Base-by-base conservation (phyloP, 2,797 vertebrate species). In the Sylvia borin region DNA sequence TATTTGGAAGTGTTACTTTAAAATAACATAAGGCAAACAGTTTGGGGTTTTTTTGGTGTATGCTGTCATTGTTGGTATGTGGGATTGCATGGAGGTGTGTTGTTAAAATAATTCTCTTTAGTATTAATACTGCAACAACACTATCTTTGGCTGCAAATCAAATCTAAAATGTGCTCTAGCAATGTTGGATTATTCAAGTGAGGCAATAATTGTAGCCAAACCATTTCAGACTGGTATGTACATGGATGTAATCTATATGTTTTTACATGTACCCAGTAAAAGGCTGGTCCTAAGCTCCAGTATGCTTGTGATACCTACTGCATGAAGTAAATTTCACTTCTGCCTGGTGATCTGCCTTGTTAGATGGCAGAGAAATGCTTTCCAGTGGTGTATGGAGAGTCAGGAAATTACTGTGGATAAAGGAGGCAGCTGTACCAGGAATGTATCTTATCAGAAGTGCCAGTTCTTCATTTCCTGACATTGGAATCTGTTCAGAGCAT, bases 101-200 rank as follows among this genome's bases (percentile, higher is more conserved):
- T 94, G 64, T 92, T 94, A 67, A 94, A 96, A 84, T 92, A 90
- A 93, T 90, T 86, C 57, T 40, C 64, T 73, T 13, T 77, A 86
- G 50, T 88, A 95, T 89, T 96, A 96, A 92, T 96, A 79, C 80
- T 73, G 55, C 66, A 95, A 54, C 76, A 90, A 34, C 77, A 45
- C 40, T 76, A 29, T 78, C 57, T 95, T 92, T 90, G 93, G 92
- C 94, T 92, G 74, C 57, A 95, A 50, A 68, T 83, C 77, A 90
- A 85, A 78, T 54, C 1, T 80, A 43, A 96, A 88, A 84, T 71
- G 27, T 90, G 65, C 64, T 85, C 76, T 77, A 78, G 54, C 65
- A 89, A 65, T 61, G 13, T 79, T 87, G 57, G 42, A 34, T 94
- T 95, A 38, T 77, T 81, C 32, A 66, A 96, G 36, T 25, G 34